Base-by-base conservation (phyloP, 2,797 vertebrate species). In the Silurus aristotelis region DNA sequence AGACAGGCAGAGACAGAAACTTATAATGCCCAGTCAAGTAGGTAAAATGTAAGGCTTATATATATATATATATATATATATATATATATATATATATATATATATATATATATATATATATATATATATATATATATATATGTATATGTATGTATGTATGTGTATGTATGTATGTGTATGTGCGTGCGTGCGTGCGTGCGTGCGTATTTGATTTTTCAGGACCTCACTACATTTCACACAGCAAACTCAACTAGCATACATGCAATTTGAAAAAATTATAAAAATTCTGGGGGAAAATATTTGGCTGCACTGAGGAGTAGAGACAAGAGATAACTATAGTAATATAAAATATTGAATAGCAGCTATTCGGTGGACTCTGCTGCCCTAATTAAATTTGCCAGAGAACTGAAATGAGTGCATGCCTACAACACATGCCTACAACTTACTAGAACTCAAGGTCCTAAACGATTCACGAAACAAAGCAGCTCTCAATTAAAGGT, bases 381-480 rank as follows among this genome's bases (percentile, higher is more conserved):
- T 58, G 73, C 61, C 22, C 72, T 85, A 86, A 89, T 83, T 86
- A 64, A 73, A 85, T 85, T 85, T 83, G 87, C 79, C 77, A 75
- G 67, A 85, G 52, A 76, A 48, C 70, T 80, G 66, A 71, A 87
- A 81, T 38, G 46, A 82, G 48, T 27, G 17, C 55, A 22, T 67
- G 58, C 90, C 89, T 87, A 88, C 85, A 90, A 73, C 83, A 86
- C 80, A 89, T 31, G 31, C 31, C 31, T 31, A 31, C 31, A 84
- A 85, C 84, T 82, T 52, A 27, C 79, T 9, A 87, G 55, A 76
- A 84, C 52, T 82, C 80, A 84, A 87, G 84, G 83, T 88, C 87
- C 89, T 89, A 88, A 88, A 83, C 82, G 86, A 88, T 84, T 87
- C 87, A 89, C 61, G 68, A 77, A 83, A 83, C 79, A 89, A 80